Conservation (phyloP, 1,140 invertebrate species). For the Drosophila pseudoobscura region DNA sequence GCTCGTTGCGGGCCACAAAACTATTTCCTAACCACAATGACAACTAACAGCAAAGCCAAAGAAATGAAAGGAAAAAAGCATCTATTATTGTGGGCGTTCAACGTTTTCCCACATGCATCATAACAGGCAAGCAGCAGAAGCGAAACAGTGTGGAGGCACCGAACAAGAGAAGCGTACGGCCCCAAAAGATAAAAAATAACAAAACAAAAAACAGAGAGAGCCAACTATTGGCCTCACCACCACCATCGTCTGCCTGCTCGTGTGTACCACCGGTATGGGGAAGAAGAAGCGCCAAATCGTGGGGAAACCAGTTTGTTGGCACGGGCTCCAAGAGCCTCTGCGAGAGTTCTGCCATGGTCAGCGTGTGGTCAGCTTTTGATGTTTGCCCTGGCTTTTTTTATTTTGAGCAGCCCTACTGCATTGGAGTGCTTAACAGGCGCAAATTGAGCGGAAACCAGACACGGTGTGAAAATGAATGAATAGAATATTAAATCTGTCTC, state of each 20-base stretch:
- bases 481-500: neutral
- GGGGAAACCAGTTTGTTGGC: conserved; percentile 53
- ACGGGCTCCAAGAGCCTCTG: conserved; percentile 32
- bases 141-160: neutral
- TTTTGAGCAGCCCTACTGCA: conserved; percentile 48
- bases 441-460: conserved; percentile 11
- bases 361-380: conserved; percentile 67
- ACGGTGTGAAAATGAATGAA: neutral
- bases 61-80: conserved; percentile 57
- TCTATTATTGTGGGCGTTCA: conserved; percentile 83
- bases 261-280: conserved; percentile 3
- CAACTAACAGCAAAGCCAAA: conserved; percentile 48
- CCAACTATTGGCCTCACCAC: neutral
- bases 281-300: conserved; percentile 44
- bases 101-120: conserved; percentile 80
- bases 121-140: conserved; percentile 72
- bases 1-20: conserved; percentile 33
- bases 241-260: neutral
- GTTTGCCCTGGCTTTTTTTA: conserved; percentile 64
- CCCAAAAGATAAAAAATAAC: conserved; percentile 46
- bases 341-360: conserved; percentile 44
- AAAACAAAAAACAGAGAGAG: conserved; percentile 1
- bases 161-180: conserved; percentile 9
- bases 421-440: conserved; percentile 62
- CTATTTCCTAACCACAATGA: conserved; percentile 43